Evolutionary conservation across 2,888 invertebrate genomes (phyloP), one percentile per base, ranked within the genome.

Genomic region (Pharmacophagus antenor): DNA sequence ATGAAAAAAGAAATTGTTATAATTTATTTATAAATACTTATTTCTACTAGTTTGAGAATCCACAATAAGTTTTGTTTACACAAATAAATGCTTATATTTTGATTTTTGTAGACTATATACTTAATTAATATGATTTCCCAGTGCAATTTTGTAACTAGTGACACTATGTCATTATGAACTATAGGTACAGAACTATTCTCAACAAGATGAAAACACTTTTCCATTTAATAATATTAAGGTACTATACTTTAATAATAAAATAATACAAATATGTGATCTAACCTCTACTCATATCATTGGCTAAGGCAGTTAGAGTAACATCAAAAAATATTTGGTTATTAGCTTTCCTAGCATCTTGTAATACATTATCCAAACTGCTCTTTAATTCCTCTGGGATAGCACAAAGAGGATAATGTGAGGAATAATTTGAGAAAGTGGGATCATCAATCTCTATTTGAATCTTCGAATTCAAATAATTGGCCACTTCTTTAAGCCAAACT

Each of bases 281-380:
- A 85, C 94, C 94, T 88, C 94, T 94, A 52, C 93, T 93, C 92
- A 95, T 92, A 70, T 95, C 95, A 70, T 93, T 93, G 5, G 94
- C 94, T 88, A 96, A 92, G 17, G 93, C 91, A 7, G 93, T 93
- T 18, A 96, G 83, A 37, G 94, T 92, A 25, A 93, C 93, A 77
- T 95, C 95, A 70, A 93, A 95, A 79, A 95, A 95, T 66, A 94
- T 80, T 70, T 94, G 93, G 6, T 92, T 79, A 66, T 93, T 94
- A 6, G 91, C 86, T 64, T 92, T 91, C 0, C 94, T 94, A 8
- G 94, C 92, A 56, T 92, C 92, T 46, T 91, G 87, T 1, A 95
- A 70, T 0, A 92, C 85, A 69, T 76, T 85, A 54, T 91, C 86
- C 55, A 93, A 71, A 44, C 76, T 74, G 15, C 71, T 77, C 58